Base-by-base conservation (phyloP, 1,140 invertebrate species). In the Camponotus vicinus region DNA sequence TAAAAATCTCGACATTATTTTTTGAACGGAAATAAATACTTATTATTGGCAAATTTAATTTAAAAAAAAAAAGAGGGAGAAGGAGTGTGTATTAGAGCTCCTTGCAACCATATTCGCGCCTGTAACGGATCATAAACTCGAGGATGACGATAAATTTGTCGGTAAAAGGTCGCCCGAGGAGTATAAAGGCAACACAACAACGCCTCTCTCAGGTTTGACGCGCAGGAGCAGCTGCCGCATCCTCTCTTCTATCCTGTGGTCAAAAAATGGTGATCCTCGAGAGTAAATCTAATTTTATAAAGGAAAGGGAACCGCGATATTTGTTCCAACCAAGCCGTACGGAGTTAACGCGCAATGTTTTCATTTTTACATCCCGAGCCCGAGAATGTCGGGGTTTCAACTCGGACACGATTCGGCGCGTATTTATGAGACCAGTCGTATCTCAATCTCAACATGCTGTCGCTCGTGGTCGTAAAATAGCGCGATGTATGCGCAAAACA, bases 241-340 rank as follows among this genome's bases (percentile, higher is more conserved):
- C 52, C 85, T 80, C 49, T 52, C 7, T 37, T 82, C 52, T 61
- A 61, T 82, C 76, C 75, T 86, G 45, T 67, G 85, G 59, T 55
- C 21, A 37, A n/a, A 66, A 55, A 40, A 75, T 40, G 45, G 34
- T 63, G 82, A 80, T 83, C 63, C 77, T 87, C 59, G 59, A 67
- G 79, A 82, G 57, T 76, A 84, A 79, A 52, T 77, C 85, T 90
- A 86, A 90, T 80, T 90, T 86, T 61, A 80, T 32, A 71, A n/a
- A 80, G 63, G 63, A 77, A 69, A 71, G 52, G 21, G 59, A 57
- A 34, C 40, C 52, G 45, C 32, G 71, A 21, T 21, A 34, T 70
- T 70, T 66, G 40, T 37, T 42, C 37, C 49, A 15, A 52, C 49
- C 27, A 27, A 52, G 34, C 45, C 15, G 2, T 21, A 8, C 21